Conservation (phyloP, 2,113 vertebrate genomes). For the Austrofundulus limnaeus region DNA sequence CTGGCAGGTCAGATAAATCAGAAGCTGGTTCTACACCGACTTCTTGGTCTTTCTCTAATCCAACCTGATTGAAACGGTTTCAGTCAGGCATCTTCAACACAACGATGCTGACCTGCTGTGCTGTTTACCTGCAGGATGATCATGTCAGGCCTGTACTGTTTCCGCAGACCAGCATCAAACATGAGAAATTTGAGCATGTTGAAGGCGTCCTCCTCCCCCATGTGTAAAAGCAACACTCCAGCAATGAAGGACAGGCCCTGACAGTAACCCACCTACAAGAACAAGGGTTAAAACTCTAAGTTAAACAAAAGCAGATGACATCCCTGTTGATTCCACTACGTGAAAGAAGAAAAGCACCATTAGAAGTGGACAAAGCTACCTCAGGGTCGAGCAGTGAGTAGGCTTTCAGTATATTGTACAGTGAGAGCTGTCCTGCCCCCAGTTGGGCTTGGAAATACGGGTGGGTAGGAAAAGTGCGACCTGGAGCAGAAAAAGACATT, state of each 20-base stretch:
- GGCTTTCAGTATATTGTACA: slow-evolving; percentile 96
- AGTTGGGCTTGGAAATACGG: slow-evolving; percentile 95
- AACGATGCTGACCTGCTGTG: not conserved
- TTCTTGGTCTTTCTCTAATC: too few relatives aligned
- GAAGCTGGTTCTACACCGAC: too few relatives aligned
- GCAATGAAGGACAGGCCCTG: slow-evolving; percentile 98
- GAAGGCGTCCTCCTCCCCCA: slow-evolving; percentile 96
- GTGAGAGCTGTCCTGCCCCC: slow-evolving; percentile 92
- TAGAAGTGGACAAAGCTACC: slow-evolving; percentile 49
- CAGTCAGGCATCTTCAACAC: not conserved
- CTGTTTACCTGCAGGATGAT: slow-evolving; percentile 77
- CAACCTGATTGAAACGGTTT: too few relatives aligned
- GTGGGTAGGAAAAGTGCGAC: slow-evolving; percentile 96
- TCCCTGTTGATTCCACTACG: not conserved
- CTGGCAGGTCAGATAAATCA: too few relatives aligned
- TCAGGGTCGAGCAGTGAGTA: slow-evolving; percentile 98
- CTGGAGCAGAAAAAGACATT: slow-evolving; percentile 64
- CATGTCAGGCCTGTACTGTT: slow-evolving; percentile 98
- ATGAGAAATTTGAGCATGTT: slow-evolving; percentile 97
- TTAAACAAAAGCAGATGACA: slow-evolving; percentile 7
- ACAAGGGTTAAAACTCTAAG: not conserved
- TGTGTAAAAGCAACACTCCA: slow-evolving; percentile 93
- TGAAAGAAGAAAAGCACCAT: not conserved
- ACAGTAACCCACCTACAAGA: slow-evolving; percentile 90
- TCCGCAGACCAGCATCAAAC: slow-evolving; percentile 94